Conservation (phyloP, 2,113 vertebrate genomes). For the Columbina picui region DNA sequence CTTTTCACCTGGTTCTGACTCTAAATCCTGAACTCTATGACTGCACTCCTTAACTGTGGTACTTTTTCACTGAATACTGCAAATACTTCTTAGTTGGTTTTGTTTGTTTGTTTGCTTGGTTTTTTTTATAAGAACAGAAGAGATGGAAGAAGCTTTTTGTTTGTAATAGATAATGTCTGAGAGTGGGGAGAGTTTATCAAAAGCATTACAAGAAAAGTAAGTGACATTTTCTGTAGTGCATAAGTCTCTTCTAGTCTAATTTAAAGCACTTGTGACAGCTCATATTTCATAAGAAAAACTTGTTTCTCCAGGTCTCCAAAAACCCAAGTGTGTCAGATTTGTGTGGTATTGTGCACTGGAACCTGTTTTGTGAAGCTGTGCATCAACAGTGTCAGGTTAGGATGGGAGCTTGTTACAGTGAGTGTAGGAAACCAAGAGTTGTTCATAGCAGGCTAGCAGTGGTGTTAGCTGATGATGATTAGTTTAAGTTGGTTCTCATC, state of each 20-base stretch:
- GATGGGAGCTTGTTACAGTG: not conserved
- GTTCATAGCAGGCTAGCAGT: not conserved
- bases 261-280: not conserved
- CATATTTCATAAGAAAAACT: not conserved
- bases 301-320: not conserved
- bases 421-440: not conserved
- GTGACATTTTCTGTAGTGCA: not conserved
- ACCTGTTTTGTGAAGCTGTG: not conserved
- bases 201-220: not conserved
- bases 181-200: not conserved
- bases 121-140: not conserved
- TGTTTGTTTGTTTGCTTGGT: no score
- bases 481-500: not conserved
- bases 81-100: not conserved
- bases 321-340: not conserved
- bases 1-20: not conserved
- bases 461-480: not conserved
- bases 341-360: not conserved
- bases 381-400: not conserved
- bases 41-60: not conserved
- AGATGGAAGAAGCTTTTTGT: not conserved
- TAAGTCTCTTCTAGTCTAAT: not conserved
- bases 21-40: not conserved
- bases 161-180: not conserved
- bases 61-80: not conserved